Base-by-base conservation (phyloP, 2,797 vertebrate species). In the Sparidentex hasta region DNA sequence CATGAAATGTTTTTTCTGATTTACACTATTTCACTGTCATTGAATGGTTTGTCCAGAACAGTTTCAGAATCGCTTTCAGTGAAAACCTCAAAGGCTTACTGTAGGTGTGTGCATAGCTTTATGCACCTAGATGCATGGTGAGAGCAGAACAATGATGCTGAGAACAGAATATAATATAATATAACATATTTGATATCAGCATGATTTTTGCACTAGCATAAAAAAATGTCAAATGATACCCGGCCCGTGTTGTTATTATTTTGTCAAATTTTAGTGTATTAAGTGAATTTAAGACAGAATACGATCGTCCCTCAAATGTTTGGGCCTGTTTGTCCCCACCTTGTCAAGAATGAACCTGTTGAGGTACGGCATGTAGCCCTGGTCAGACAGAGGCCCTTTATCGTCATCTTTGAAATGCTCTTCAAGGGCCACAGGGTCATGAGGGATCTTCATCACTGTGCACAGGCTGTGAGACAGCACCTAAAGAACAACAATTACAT, bases 311-410 rank as follows among this genome's bases (percentile, higher is more conserved):
- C 23, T 7, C 16, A 43, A 11, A 17, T 43, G 1, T 16, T 27
- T 13, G 13, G 48, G 4, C 41, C 50, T 54, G 0, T 54, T 64
- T 47, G 20, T 59, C 3, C 90, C 58, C 80, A 99, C 98, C 97
- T 99, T 99, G 88, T 98, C 98, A 77, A 99, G 94, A 86, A 99
- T 98, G 87, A 97, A 99, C 81, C 85, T 97, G 92, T 97, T 99
- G 89, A 99, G 96, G 86, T 99, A 99, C 0, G 97, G 98, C 98
- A 99, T 99, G 93, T 99, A 99, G 59, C 98, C 98, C 78, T 99
- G 97, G 90, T 96, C 98, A 81, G 98, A 99, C 76, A 99, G 96
- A 0, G 98, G 98, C 4, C 98, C 98, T 80, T 96, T 94, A 16
- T 98, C 95, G 14, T 99, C 96, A 0, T 99, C 97, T 85, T 96